phyloP scores from a whole-genome alignment of 2,113 vertebrate species.

The Alexandromys fortis region DNA sequence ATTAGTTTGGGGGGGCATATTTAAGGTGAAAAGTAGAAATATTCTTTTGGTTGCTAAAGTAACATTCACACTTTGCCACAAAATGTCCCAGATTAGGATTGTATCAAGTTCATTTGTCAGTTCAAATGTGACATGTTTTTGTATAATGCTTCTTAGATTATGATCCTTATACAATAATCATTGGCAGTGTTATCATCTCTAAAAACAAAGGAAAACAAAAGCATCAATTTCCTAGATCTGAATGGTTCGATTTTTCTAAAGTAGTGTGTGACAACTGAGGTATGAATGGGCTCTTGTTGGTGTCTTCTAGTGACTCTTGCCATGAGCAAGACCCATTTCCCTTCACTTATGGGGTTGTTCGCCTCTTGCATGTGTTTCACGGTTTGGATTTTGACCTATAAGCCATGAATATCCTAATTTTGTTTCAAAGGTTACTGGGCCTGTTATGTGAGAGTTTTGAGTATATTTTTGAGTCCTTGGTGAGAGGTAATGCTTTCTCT shows the following conservation, averaged over 20 bases:
- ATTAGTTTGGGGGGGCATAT: neutral
- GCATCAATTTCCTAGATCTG: neutral
- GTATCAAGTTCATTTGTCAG: slow-evolving; percentile 57
- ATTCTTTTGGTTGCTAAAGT: slow-evolving; percentile 60
- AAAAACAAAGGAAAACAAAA: neutral
- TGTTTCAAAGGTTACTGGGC: slow-evolving; percentile 16
- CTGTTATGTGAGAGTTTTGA: neutral
- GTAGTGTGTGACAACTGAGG: neutral
- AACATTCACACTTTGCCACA: neutral
- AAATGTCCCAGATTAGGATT: slow-evolving; percentile 55
- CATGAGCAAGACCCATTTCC: neutral
- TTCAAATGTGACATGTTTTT: slow-evolving; percentile 64
- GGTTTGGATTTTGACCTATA: neutral
- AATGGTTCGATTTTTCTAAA: neutral
- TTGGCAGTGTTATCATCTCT: slow-evolving; percentile 42
- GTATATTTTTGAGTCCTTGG: neutral
- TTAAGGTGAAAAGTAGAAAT: slow-evolving; percentile 48
- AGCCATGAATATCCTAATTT: slow-evolving; percentile 28
- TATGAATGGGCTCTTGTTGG: neutral
- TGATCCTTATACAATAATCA: slow-evolving; percentile 53
- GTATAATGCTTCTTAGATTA: slow-evolving; percentile 62
- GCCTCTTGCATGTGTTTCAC: neutral
- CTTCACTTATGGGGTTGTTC: neutral
- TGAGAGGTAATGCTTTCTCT: neutral
- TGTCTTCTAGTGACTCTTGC: neutral